A percentile compares a stretch with the other conserved stretches of the same genome.
Evolutionary conservation across 2,113 vertebrate species (phyloP).

Genomic region (Parus major): DNA sequence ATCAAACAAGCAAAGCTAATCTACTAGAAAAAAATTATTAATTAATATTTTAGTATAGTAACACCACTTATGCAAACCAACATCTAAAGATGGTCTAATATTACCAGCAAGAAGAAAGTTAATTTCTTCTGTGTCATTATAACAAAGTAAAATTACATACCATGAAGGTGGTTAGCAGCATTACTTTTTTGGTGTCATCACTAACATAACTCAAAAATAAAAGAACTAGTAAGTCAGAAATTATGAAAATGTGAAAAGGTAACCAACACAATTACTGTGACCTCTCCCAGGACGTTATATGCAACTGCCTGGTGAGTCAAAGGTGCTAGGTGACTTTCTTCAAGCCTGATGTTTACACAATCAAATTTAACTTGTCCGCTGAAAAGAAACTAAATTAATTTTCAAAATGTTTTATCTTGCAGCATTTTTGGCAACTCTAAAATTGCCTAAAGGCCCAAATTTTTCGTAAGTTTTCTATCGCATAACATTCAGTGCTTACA

Average conservation of each 20-base stretch:
- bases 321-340: background rate
- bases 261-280: background rate
- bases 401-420: background rate
- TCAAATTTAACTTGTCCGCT: background rate
- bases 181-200: background rate
- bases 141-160: background rate
- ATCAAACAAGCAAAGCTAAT: slow-evolving; percentile 29
- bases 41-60: background rate
- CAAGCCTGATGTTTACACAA: background rate
- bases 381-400: background rate
- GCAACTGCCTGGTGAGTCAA: background rate
- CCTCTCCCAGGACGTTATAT: background rate
- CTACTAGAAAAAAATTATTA: background rate
- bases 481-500: background rate
- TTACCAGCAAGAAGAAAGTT: background rate
- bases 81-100: background rate
- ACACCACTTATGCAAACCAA: background rate
- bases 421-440: background rate
- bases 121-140: background rate
- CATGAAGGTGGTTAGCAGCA: background rate
- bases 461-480: background rate
- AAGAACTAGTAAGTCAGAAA: background rate
- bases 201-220: background rate
- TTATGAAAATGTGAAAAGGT: background rate
- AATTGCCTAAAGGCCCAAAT: background rate